Conservation (phyloP, 1,140 invertebrate species). For the Anastatus disparis region DNA sequence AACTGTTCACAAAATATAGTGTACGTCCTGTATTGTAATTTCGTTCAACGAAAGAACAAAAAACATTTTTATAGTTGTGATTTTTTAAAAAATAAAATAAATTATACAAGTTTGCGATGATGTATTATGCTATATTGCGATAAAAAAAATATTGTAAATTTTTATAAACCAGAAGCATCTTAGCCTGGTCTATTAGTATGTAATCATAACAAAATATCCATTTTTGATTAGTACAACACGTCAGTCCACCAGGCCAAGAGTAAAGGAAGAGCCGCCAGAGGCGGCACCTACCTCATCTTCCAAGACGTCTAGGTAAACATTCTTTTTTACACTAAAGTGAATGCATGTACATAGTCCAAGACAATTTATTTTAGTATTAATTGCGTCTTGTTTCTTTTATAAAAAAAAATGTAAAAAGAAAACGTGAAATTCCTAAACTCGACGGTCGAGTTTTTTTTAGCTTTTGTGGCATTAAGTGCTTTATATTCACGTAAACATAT, state of each 20-base stretch:
- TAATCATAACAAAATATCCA: slow-evolving; percentile 66
- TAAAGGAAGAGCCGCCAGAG: slow-evolving; percentile 68
- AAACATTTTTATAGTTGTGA: slow-evolving; percentile 18
- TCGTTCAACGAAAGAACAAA: slow-evolving; percentile 18
- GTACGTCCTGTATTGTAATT: slow-evolving; percentile 13
- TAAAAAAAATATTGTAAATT: slow-evolving; percentile 28
- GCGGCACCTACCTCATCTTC: slow-evolving; percentile 68
- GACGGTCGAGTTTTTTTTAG: not conserved
- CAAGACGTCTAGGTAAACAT: slow-evolving; percentile 68
- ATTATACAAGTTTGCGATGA: slow-evolving; percentile 27
- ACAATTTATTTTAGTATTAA: slow-evolving; percentile 33
- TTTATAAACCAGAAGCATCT: slow-evolving; percentile 34
- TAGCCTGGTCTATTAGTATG: slow-evolving; percentile 41
- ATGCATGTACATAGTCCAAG: slow-evolving; percentile 55
- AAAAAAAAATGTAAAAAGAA: slow-evolving; percentile 22
- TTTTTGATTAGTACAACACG: slow-evolving; percentile 75
- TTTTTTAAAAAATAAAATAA: slow-evolving; percentile 5
- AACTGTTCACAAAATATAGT: slow-evolving; percentile 17
- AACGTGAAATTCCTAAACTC: not conserved
- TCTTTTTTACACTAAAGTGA: slow-evolving; percentile 57
- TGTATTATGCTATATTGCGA: slow-evolving; percentile 19
- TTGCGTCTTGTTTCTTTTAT: slow-evolving; percentile 33
- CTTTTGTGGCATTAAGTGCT: too few relatives aligned
- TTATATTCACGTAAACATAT: too few relatives aligned
- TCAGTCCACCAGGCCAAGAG: slow-evolving; percentile 69